Conservation (phyloP, 2,797 vertebrate genomes). For the Squalus acanthias region DNA sequence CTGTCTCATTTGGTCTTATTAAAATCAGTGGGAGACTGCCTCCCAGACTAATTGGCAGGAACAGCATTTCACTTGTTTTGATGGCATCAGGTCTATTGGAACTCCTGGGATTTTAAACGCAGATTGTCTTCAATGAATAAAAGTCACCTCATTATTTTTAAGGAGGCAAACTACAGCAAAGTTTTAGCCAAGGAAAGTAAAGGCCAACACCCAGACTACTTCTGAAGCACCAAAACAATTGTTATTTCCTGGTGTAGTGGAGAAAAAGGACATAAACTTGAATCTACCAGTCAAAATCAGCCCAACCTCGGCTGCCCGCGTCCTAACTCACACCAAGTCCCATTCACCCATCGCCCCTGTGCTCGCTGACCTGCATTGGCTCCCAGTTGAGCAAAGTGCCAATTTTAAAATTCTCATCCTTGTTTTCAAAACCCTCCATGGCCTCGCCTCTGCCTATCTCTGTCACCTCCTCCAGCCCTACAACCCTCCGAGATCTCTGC, state of each 20-base stretch:
- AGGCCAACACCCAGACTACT: not conserved
- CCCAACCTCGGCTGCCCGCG: not conserved
- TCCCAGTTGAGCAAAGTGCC: not conserved
- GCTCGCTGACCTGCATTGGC: not conserved
- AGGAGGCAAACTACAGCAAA: not conserved
- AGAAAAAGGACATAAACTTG: not conserved
- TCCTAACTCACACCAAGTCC: not conserved
- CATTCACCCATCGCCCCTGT: not conserved
- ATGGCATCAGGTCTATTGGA: conserved; percentile 35
- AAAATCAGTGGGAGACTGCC: conserved; percentile 33
- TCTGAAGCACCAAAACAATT: not conserved
- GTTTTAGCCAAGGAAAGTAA: not conserved
- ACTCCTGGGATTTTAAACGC: conserved; percentile 34
- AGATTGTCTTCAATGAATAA: conserved; percentile 39
- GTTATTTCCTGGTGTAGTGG: not conserved
- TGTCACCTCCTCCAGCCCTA: not conserved
- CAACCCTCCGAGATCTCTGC: not conserved
- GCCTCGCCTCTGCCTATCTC: not conserved
- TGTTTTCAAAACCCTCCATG: not conserved
- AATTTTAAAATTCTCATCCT: not conserved
- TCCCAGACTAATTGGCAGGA: conserved; percentile 36
- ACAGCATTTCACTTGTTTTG: conserved; percentile 30
- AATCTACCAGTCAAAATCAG: not conserved
- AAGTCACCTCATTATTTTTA: conserved; percentile 31
- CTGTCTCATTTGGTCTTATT: conserved; percentile 23